These are phyloP conservation scores for Calidris pugnax DNA, from an alignment of 2,113 vertebrate species.

Conservation along the genomic window DNA sequence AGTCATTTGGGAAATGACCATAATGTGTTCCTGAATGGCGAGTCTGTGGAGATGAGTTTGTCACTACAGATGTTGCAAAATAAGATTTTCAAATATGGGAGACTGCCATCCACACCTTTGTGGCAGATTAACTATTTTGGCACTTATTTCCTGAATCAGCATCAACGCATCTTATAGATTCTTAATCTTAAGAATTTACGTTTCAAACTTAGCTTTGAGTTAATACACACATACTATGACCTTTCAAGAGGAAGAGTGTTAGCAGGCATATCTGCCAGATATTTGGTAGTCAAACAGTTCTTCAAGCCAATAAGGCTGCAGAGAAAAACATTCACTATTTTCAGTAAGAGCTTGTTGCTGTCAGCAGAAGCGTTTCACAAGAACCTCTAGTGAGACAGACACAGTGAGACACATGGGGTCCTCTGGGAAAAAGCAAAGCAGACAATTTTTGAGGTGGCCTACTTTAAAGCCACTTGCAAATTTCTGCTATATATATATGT, in stretches of 20 bases:
- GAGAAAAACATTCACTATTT: background rate
- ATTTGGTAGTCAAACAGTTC: background rate
- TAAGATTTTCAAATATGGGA: background rate
- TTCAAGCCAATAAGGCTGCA: background rate
- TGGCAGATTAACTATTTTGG: background rate
- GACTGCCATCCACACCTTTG: background rate
- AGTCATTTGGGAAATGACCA: background rate
- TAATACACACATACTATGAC: background rate
- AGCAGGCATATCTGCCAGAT: background rate
- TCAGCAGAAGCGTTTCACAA: background rate
- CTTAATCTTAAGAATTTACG: background rate
- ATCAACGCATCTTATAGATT: background rate
- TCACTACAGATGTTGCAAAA: background rate
- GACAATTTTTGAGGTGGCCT: background rate
- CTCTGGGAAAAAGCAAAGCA: background rate
- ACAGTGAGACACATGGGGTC: background rate
- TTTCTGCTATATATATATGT: background rate
- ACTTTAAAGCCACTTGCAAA: background rate
- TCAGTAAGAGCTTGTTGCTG: background rate
- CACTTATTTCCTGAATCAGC: background rate
- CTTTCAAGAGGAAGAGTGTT: background rate
- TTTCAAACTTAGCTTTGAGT: background rate
- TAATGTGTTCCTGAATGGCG: background rate
- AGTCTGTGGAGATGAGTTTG: background rate
- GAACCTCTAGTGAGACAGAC: background rate